Conservation (phyloP, 1,140 invertebrate species). For the Drosophila funebris region DNA sequence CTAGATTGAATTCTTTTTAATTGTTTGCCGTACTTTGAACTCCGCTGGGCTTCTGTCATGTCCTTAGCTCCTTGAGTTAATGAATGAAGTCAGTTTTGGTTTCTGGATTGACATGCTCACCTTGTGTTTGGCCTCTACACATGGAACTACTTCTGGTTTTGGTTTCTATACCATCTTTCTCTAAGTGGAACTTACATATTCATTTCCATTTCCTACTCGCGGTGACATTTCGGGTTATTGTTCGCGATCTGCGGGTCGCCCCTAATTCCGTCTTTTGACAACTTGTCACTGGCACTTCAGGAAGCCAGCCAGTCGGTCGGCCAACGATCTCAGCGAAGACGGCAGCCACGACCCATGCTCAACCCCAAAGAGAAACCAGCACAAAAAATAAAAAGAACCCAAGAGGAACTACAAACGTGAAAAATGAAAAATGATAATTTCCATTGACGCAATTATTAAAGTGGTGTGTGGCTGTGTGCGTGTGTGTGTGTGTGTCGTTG, state of each 20-base stretch:
- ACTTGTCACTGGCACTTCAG: constrained; percentile 68
- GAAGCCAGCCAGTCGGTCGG: constrained; percentile 34
- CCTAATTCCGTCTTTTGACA: constrained; percentile 41
- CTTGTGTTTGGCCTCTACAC: constrained; percentile 22
- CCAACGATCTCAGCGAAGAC: constrained; percentile 37
- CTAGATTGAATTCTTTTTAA: background rate
- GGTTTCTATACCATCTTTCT: background rate
- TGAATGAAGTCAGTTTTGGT: background rate
- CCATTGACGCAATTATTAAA: constrained; percentile 52
- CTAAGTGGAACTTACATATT: constrained; percentile 21
- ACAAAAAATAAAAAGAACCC: constrained; percentile 7
- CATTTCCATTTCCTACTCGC: constrained; percentile 25
- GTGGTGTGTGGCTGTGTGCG: constrained; percentile 12
- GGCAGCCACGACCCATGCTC: constrained; percentile 6
- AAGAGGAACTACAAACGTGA: constrained; percentile 16
- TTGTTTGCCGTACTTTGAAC: background rate
- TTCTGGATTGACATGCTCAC: constrained; percentile 54
- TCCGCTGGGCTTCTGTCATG: background rate
- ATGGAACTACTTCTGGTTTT: background rate
- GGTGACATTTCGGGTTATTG: constrained; percentile 69
- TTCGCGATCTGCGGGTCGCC: constrained; percentile 37
- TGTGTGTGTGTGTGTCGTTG: constrained; percentile 16
- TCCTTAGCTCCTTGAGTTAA: background rate
- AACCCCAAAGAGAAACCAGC: constrained; percentile 31
- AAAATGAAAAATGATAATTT: constrained; percentile 79